Base-by-base conservation (phyloP, 2,888 invertebrate species). In the Temnothorax unifasciatus region DNA sequence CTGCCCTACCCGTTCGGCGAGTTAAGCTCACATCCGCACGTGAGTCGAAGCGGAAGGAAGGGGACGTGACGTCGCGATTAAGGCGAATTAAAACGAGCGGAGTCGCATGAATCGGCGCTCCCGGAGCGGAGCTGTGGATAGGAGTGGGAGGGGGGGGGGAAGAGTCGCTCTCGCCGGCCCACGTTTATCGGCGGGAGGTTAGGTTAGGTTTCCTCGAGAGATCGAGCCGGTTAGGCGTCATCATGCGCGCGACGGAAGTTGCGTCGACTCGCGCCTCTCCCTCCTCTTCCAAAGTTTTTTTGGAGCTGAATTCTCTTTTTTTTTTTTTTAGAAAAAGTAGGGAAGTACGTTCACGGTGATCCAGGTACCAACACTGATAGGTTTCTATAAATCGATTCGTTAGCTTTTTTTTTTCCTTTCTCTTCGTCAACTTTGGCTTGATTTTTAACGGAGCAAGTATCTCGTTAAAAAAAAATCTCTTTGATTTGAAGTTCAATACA, bases 31-130 rank as follows among this genome's bases (percentile, higher is more conserved):
- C 93, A 94, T 94, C 94, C 94, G 94, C 93, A 93, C 92, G 91
- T 91, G 93, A 92, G 92, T 92, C 90, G 89, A 92, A 93, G 91
- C 93, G 94, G 94, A 94, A 94, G 94, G 94, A 94, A 94, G 94
- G 93, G 93, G 93, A 91, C 91, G 91, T 93, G 94, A 94, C 94
- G 94, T 94, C 91, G 94, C 92, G 94, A 94, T 94, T 93, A 92
- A 93, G 92, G 92, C 92, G 92, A 93, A 94, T 94, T 94, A 92
- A 68, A 93, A 92, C 93, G 88, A 86, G 86, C 87, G 87, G 87
- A 90, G 88, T 88, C 86, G 86, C 85, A 89, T 88, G 91, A 90
- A 90, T 88, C 90, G 90, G 82, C 76, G 69, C 82, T 73, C 57
- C 47, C 63, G 71, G 75, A 77, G 75, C 29, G 47, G 83, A 69